These are phyloP conservation scores for Magallana nippona DNA, from an alignment of 2,888 invertebrate species.

Conservation along the genomic window DNA sequence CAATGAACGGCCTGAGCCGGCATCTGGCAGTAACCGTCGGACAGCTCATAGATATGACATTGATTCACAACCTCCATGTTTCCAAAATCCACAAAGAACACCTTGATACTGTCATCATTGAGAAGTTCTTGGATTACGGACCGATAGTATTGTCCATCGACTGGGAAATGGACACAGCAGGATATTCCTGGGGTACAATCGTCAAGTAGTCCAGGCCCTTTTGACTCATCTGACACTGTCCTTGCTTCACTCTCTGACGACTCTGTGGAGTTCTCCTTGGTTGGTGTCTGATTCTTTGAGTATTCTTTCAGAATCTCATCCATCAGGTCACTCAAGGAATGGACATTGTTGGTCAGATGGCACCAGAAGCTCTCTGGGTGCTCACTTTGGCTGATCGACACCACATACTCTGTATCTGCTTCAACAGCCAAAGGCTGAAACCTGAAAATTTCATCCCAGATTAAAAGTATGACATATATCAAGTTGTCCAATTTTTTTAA, in stretches of 20 bases:
- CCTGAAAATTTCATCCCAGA: not conserved
- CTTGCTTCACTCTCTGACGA: not conserved
- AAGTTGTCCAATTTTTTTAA: not conserved
- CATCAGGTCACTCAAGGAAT: constrained; percentile 53
- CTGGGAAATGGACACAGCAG: constrained; percentile 46
- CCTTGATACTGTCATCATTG: constrained; percentile 49
- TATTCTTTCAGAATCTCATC: constrained; percentile 61
- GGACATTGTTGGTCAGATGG: constrained; percentile 57
- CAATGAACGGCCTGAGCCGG: constrained; percentile 73
- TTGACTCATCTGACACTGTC: not conserved
- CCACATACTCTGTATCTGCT: constrained; percentile 43
- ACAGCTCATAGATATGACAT: constrained; percentile 58
- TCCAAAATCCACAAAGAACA: constrained; percentile 69
- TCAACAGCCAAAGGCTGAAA: constrained; percentile 27
- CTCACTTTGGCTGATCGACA: constrained; percentile 53
- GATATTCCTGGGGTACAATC: constrained; percentile 47
- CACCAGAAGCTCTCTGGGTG: constrained; percentile 66
- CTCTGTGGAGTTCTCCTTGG: constrained; percentile 4
- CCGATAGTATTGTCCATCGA: constrained; percentile 59
- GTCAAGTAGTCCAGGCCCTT: not conserved
- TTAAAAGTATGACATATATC: too few relatives aligned
- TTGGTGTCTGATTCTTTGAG: not conserved
- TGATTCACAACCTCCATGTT: constrained; percentile 50
- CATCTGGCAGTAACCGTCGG: constrained; percentile 60
- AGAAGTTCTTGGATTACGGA: constrained; percentile 51